Evolutionary conservation across 2,113 vertebrate species (phyloP).

Genomic region (Toxostoma redivivum): DNA sequence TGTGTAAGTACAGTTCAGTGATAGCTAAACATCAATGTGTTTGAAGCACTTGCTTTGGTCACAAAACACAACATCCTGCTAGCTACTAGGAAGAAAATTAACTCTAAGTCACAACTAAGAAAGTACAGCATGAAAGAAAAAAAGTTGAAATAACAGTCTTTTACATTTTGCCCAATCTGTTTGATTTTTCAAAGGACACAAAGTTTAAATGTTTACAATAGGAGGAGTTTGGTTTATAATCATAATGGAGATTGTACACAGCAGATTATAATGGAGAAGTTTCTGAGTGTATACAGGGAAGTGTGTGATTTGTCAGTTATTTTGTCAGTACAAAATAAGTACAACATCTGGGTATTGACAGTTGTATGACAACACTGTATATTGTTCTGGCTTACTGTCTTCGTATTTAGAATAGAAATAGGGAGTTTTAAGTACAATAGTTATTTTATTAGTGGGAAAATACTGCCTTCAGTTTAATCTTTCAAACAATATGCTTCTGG

Average conservation of each 20-base stretch:
- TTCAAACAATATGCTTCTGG: not conserved
- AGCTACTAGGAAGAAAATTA: not conserved
- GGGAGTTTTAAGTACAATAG: not conserved
- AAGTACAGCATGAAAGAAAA: not conserved
- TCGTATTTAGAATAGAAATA: not conserved
- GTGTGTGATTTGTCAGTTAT: not conserved
- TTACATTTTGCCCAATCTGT: not conserved
- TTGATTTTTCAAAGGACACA: not conserved
- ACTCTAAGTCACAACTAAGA: not conserved
- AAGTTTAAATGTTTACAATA: not conserved
- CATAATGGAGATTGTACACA: too few species aligned
- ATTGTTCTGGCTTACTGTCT: not conserved
- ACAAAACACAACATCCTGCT: not conserved
- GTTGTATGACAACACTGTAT: not conserved
- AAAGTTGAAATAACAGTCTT: not conserved
- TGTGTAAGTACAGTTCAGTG: accelerated
- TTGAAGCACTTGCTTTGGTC: not conserved
- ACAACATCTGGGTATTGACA: not conserved
- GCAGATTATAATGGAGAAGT: too few species aligned
- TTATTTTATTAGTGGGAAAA: not conserved
- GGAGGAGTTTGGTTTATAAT: not conserved
- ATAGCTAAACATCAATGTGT: too few species aligned
- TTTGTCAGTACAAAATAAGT: not conserved
- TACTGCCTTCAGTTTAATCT: not conserved
- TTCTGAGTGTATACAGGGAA: not conserved